These are phyloP conservation scores for Atherinosoma microstoma DNA, from an alignment of 2,797 vertebrate genomes.

Conservation along the genomic window DNA sequence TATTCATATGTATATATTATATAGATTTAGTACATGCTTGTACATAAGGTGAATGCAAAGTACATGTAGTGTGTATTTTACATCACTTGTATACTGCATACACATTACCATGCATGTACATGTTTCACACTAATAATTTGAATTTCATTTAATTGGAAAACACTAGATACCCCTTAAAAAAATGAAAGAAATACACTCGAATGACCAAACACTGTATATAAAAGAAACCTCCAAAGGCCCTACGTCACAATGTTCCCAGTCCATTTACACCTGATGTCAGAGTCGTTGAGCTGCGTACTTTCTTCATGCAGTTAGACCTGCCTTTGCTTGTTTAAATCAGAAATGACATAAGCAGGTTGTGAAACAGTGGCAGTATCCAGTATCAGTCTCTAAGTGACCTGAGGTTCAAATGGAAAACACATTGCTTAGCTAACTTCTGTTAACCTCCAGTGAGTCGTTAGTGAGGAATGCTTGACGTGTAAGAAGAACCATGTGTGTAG, in stretches of 20 bases:
- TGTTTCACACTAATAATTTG: not conserved
- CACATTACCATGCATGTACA: too few species aligned
- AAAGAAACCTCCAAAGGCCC: not conserved
- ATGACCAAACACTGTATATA: not conserved
- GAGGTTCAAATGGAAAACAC: slow-evolving; percentile 67
- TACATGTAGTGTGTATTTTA: not conserved
- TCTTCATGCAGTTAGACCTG: slow-evolving; percentile 10
- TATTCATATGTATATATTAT: not conserved
- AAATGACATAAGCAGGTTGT: slow-evolving; percentile 47
- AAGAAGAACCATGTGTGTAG: slow-evolving; percentile 71
- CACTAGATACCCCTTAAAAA: not conserved
- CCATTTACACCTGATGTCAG: slow-evolving; percentile 11
- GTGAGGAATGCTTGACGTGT: slow-evolving; percentile 63
- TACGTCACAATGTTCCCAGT: not conserved
- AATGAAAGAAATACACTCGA: not conserved
- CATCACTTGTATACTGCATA: not conserved
- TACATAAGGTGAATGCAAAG: not conserved
- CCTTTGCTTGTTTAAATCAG: slow-evolving; percentile 53
- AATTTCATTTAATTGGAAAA: not conserved
- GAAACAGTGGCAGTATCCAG: slow-evolving; percentile 27
- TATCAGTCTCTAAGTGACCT: slow-evolving; percentile 59
- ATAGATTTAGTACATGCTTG: not conserved
- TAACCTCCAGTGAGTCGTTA: slow-evolving; percentile 73
- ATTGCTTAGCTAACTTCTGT: slow-evolving; percentile 55
- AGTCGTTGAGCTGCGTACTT: not conserved